Conservation (phyloP, 2,888 invertebrate genomes). For the Drosophila subquinaria region DNA sequence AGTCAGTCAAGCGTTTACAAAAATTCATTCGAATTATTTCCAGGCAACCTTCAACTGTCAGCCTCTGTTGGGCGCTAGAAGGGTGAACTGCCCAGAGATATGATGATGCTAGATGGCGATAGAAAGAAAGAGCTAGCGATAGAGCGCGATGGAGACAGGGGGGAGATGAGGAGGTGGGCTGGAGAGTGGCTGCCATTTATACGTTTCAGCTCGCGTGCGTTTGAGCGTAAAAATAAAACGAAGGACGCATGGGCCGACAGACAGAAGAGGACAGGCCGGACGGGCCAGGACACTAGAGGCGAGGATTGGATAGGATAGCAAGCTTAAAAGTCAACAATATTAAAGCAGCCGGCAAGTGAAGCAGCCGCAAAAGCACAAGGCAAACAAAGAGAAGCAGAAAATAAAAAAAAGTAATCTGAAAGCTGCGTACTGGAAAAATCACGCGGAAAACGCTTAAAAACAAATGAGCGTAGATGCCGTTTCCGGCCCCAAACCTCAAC, state of each 20-base stretch:
- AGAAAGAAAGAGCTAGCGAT: constrained; percentile 13
- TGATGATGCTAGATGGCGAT: constrained; percentile 57
- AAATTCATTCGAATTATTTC: constrained; percentile 47
- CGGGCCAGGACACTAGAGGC: constrained; percentile 4
- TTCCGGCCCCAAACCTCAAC: constrained; percentile 16
- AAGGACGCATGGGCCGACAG: constrained; percentile 52
- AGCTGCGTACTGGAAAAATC: constrained; percentile 59
- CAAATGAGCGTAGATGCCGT: constrained; percentile 62
- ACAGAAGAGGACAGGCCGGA: constrained; percentile 10
- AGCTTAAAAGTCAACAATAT: constrained; percentile 80
- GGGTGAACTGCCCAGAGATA: constrained; percentile 72
- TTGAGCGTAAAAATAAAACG: constrained; percentile 81
- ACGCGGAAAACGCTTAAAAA: constrained; percentile 66
- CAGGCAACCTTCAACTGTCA: constrained; percentile 76
- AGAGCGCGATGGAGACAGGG: neutral
- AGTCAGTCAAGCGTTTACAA: neutral
- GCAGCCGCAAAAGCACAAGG: constrained; percentile 42
- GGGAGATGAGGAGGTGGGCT: constrained; percentile 1
- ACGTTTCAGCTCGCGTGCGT: constrained; percentile 81
- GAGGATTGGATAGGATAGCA: constrained; percentile 9
- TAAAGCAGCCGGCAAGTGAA: constrained; percentile 56
- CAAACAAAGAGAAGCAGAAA: constrained; percentile 30
- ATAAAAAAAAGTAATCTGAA: constrained; percentile 12
- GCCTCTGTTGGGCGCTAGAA: constrained; percentile 67
- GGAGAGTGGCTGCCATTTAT: constrained; percentile 73